phyloP scores from a whole-genome alignment of 2,888 invertebrate genomes.

The Calliphora vomitoria region DNA sequence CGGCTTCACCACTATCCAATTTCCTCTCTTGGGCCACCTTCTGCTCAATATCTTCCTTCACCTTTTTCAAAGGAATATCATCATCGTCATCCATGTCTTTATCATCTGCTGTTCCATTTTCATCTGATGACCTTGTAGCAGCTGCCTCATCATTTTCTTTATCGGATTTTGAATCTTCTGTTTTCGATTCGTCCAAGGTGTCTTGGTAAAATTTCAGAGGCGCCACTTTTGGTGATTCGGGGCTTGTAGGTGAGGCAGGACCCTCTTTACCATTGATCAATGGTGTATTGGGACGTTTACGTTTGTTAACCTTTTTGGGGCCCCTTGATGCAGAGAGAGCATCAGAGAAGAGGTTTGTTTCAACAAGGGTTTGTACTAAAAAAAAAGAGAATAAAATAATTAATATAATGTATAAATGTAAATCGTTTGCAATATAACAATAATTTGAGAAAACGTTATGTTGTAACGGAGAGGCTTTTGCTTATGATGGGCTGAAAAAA shows the following conservation, averaged over 20 bases:
- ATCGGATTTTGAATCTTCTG: conserved; percentile 78
- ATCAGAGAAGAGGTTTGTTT: conserved; percentile 97
- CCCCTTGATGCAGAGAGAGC: conserved; percentile 92
- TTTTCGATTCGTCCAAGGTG: conserved; percentile 88
- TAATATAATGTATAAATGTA: neutral
- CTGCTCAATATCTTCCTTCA: conserved; percentile 84
- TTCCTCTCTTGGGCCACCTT: conserved; percentile 81
- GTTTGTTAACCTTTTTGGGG: conserved; percentile 90
- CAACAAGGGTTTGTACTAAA: conserved; percentile 90
- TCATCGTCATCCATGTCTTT: conserved; percentile 81
- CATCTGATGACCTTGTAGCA: conserved; percentile 71
- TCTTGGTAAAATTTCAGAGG: conserved; percentile 95
- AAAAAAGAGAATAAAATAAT: conserved; percentile 39
- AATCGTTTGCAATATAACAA: neutral
- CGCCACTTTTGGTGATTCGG: conserved; percentile 85
- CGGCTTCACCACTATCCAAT: conserved; percentile 54
- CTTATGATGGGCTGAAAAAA: conserved; percentile 51
- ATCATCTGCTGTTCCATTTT: conserved; percentile 51
- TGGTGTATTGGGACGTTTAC: conserved; percentile 90
- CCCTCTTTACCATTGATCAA: conserved; percentile 86
- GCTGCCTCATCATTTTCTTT: conserved; percentile 77
- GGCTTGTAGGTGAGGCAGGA: conserved; percentile 86
- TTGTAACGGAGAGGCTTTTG: conserved; percentile 61
- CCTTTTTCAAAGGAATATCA: conserved; percentile 83
- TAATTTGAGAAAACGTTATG: conserved; percentile 50